phyloP scores from a whole-genome alignment of 1,140 invertebrate species.

The Melanaphis sacchari region DNA sequence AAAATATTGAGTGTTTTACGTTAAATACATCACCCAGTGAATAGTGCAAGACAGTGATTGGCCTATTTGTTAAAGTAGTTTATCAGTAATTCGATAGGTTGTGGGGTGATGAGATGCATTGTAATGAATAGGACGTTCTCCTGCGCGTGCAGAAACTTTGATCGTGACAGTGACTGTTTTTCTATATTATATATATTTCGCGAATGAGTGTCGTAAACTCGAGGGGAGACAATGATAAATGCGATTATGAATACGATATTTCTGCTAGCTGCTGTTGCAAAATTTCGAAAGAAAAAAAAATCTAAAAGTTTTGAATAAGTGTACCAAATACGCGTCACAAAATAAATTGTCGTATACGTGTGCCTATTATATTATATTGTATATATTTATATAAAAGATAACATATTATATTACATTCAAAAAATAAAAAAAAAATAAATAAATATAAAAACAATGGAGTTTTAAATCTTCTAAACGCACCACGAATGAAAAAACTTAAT shows the following conservation, averaged over 20 bases:
- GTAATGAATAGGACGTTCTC: background rate
- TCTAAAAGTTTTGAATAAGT: background rate
- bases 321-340: background rate
- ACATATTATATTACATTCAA: background rate
- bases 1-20: background rate
- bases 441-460: background rate
- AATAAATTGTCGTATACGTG: background rate
- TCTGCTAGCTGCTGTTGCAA: background rate
- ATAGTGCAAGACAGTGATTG: background rate
- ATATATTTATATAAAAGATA: background rate
- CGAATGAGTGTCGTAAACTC: background rate
- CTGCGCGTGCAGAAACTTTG: no score
- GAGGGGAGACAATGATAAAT: background rate
- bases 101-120: no score
- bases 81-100: no score
- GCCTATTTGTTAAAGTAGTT: background rate
- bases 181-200: background rate
- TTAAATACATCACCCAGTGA: background rate
- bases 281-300: background rate
- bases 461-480: background rate
- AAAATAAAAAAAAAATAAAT: background rate
- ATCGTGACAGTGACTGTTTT: conserved; percentile 5
- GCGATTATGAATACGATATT: conserved; percentile 15
- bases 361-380: background rate
- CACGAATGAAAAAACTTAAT: background rate